Base-by-base conservation (phyloP, 2,797 vertebrate genomes). In the Helarctos malayanus region DNA sequence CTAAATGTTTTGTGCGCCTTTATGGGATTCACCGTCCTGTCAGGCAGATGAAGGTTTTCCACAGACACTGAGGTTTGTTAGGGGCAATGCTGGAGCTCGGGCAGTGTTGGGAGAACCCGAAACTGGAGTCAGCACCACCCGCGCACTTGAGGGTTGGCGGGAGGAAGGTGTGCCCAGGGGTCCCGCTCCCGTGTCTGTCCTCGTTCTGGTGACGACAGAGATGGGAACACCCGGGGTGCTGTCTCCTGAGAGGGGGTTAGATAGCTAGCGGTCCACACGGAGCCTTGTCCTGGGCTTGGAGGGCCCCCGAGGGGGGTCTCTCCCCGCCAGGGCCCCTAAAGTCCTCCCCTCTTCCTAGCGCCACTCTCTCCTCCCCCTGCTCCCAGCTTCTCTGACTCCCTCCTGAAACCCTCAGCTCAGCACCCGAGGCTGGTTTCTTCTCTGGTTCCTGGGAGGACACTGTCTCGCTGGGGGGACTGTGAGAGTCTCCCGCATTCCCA, bases 311-410 rank as follows among this genome's bases (percentile, higher is more conserved):
- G n/a, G n/a, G 18, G 65, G 32, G 63, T 11, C 8, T 35, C 18
- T 68, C n/a, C 18, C 65, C 9, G 2, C 61, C 65, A 2, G 18
- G 65, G 65, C 2, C n/a, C 23, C 15, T 1, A 29, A 2, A 18
- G n/a, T 0, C 5, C 15, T 27, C 23, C n/a, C 63, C 15, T 68
- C 32, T n/a, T 7, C 23, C 32, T 3, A 11, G 21, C 3, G 0
- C 7, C 21, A 35, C 2, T 2, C 32, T 14, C 10, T 27, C 18
- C 3, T 18, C 23, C 14, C 23, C n/a, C 47, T 38, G n/a, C 49
- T n/a, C 63, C 27, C n/a, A 18, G 83, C 63, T 69, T 27, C 47
- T 21, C n/a, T 29, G 25, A n/a, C n/a, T 14, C n/a, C 3, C 23
- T 54, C 52, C 63, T 19, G 32, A n/a, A n/a, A 13, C 15, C 23